Evolutionary conservation across 2,888 invertebrate genomes (phyloP).

Genomic region (Lymantria monacha): DNA sequence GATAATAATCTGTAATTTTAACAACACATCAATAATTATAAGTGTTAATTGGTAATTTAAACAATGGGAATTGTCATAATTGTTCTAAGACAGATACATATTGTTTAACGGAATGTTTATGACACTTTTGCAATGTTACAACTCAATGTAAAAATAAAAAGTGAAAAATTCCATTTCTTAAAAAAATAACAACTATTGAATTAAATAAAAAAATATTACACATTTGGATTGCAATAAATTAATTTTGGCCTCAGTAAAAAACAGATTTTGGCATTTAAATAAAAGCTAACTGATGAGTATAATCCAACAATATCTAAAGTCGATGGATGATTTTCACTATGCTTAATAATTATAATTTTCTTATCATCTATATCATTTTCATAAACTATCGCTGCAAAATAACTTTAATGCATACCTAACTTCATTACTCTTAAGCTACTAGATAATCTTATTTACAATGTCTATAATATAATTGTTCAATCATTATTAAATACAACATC

Average conservation of each 20-base stretch:
- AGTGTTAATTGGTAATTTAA: conserved; percentile 20
- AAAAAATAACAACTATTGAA: conserved; percentile 6
- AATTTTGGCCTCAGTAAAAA: conserved; percentile 60
- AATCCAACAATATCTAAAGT: conserved; percentile 58
- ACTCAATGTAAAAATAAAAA: conserved; percentile 8
- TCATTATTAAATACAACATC: conserved; percentile 52
- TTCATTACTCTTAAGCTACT: conserved; percentile 66
- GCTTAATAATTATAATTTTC: conserved; percentile 54
- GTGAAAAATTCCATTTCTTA: conserved; percentile 3
- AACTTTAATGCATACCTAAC: conserved; percentile 73
- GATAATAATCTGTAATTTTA: conserved; percentile 49
- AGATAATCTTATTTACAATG: conserved; percentile 77
- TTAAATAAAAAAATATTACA: conserved; percentile 11
- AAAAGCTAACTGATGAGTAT: conserved; percentile 62
- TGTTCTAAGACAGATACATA: conserved; percentile 25
- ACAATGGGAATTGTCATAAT: not conserved
- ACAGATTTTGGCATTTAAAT: conserved; percentile 65
- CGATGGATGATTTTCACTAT: conserved; percentile 55
- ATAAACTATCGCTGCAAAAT: conserved; percentile 74
- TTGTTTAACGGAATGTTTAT: conserved; percentile 49
- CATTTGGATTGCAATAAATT: conserved; percentile 43
- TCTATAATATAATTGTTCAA: conserved; percentile 72
- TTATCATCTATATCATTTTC: conserved; percentile 53
- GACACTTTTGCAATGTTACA: conserved; percentile 23
- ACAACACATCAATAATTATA: conserved; percentile 42